phyloP scores from a whole-genome alignment of 2,888 invertebrate species.

The Xanthia togata region DNA sequence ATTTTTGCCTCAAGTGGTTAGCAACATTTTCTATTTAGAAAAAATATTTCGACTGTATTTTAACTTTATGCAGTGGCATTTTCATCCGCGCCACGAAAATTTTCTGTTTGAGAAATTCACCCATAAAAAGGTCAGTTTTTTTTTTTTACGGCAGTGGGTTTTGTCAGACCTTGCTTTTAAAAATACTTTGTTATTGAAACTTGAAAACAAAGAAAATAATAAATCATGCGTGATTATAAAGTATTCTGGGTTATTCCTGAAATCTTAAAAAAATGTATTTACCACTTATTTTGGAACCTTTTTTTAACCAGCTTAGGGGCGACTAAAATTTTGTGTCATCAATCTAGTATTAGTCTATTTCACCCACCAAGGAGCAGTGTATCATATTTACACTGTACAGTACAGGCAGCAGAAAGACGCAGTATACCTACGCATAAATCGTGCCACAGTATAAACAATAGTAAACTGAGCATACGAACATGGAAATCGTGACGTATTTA shows the following conservation, averaged over 20 bases:
- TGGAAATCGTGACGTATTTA: slow-evolving; percentile 51
- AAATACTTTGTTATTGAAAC: neutral
- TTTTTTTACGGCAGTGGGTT: neutral
- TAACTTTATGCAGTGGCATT: no score
- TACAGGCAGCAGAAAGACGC: slow-evolving; percentile 5
- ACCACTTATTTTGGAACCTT: no score
- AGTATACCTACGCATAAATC: slow-evolving; percentile 40
- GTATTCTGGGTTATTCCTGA: neutral
- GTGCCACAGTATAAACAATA: slow-evolving; percentile 62
- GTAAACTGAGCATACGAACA: slow-evolving; percentile 52
- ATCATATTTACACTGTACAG: slow-evolving; percentile 17
- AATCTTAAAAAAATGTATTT: no score
- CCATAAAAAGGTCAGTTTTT: neutral
- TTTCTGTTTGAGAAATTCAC: no score
- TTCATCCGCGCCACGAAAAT: no score
- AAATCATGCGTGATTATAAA: neutral
- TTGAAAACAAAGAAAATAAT: neutral
- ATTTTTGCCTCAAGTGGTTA: no score
- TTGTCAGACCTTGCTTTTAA: neutral
- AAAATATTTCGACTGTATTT: no score
- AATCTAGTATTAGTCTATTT: slow-evolving; percentile 1
- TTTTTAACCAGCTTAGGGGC: neutral
- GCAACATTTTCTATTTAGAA: no score
- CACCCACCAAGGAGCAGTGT: neutral
- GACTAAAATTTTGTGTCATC: neutral